Percentiles rank a stretch among this genome's conserved stretches.
Evolutionary conservation across 2,113 vertebrate genomes (phyloP).

Genomic region (Egretta garzetta): DNA sequence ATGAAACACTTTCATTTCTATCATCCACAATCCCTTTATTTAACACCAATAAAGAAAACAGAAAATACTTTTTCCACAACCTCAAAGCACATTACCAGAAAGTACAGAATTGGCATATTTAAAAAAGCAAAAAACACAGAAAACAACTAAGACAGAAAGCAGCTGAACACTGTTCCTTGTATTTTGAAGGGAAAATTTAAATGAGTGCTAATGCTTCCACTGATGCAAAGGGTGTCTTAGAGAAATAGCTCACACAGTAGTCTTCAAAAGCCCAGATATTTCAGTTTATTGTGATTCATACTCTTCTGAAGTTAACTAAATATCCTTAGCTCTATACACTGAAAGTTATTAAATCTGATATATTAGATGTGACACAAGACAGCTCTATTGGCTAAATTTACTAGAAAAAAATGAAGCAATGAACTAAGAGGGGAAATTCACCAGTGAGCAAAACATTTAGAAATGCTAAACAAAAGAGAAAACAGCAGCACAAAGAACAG

Average conservation of each 20-base stretch:
- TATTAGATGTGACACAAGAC: neutral
- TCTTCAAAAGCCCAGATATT: neutral
- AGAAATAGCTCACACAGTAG: neutral
- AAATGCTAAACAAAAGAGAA: neutral
- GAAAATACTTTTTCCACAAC: neutral
- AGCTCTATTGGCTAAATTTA: neutral
- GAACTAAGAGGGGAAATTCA: neutral
- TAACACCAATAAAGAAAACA: neutral
- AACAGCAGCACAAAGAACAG: neutral
- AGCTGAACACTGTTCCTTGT: neutral
- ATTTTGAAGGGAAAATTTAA: neutral
- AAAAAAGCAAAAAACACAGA: neutral
- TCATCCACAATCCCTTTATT: neutral
- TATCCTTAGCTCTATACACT: neutral
- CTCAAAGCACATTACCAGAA: neutral
- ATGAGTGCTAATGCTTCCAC: neutral
- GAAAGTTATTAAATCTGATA: neutral
- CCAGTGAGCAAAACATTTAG: neutral
- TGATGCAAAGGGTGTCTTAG: neutral
- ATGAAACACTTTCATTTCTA: neutral
- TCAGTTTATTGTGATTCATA: neutral
- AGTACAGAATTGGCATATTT: neutral
- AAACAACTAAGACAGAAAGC: neutral
- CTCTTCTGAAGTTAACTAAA: neutral
- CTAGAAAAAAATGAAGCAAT: neutral